These are phyloP conservation scores for Calycopis cecrops DNA, from an alignment of 1,140 invertebrate genomes.

Conservation along the genomic window DNA sequence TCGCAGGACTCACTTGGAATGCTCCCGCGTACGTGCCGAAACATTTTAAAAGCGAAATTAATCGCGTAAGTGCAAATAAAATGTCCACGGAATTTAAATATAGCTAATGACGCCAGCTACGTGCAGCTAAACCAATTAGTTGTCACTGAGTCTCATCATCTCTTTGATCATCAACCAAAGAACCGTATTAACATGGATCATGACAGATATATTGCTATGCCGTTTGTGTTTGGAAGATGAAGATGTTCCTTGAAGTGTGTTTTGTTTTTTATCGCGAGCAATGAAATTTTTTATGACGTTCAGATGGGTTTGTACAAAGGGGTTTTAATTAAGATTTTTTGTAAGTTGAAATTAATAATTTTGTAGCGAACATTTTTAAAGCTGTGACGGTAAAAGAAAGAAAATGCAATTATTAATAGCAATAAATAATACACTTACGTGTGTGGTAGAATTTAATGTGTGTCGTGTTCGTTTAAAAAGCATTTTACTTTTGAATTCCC, in stretches of 20 bases:
- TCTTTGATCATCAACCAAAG: constrained; percentile 65
- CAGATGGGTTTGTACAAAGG: constrained; percentile 8
- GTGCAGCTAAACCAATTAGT: constrained; percentile 51
- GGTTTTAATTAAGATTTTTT: too few relatives aligned
- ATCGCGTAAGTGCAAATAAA: constrained; percentile 38
- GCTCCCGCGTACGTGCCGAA: constrained; percentile 39
- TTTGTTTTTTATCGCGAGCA: constrained; percentile 16
- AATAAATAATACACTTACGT: too few relatives aligned
- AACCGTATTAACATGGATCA: constrained; percentile 52
- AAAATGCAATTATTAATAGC: too few relatives aligned
- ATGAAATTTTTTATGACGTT: constrained; percentile 16
- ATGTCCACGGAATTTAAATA: constrained; percentile 38
- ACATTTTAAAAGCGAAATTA: constrained; percentile 53
- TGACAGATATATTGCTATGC: constrained; percentile 60
- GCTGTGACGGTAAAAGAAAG: too few relatives aligned
- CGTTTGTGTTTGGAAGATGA: constrained; percentile 29
- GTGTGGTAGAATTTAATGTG: too few relatives aligned
- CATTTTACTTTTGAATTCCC: too few relatives aligned
- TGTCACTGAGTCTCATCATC: constrained; percentile 43
- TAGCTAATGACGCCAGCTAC: constrained; percentile 34
- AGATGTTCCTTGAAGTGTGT: constrained; percentile 23
- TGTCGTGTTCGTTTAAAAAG: too few relatives aligned
- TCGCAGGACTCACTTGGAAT: constrained; percentile 24
- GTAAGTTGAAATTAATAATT: too few relatives aligned
- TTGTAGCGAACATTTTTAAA: too few relatives aligned